Percentiles rank a stretch among this genome's conserved stretches.
These are phyloP conservation scores for Agrenia bidenticulata DNA, from an alignment of 2,888 invertebrate species.

Conservation along the genomic window DNA sequence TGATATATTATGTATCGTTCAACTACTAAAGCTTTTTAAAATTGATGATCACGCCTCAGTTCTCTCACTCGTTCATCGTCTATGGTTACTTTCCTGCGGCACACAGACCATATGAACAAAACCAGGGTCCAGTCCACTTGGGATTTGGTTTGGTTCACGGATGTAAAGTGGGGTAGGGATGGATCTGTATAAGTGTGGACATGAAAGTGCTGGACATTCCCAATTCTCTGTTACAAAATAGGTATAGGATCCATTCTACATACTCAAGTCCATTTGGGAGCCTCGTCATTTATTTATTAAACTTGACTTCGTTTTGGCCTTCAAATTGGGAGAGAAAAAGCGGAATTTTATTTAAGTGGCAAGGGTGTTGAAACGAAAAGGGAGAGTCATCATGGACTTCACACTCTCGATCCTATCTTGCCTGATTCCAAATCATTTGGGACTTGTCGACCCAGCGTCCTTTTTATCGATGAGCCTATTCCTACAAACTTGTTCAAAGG, in stretches of 20 bases:
- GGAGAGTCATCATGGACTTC: constrained; percentile 7
- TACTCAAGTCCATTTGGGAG: constrained; percentile 5
- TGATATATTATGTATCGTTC: constrained; percentile 23
- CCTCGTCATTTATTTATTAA: constrained; percentile 19
- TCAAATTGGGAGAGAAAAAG: background rate
- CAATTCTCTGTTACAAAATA: too few species aligned
- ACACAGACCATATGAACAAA: too few species aligned
- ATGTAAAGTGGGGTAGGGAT: too few species aligned
- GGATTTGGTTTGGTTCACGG: too few species aligned
- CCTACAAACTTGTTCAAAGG: too few species aligned
- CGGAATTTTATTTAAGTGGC: background rate
- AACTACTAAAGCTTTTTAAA: constrained; percentile 27
- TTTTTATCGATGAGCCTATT: background rate
- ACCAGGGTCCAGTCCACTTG: too few species aligned
- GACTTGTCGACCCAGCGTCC: background rate
- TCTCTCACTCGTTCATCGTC: background rate
- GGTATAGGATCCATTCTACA: too few species aligned
- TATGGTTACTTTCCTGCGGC: background rate
- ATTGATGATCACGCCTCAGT: constrained; percentile 31
- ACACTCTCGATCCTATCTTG: too few species aligned
- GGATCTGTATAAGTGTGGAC: too few species aligned
- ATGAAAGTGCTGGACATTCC: too few species aligned
- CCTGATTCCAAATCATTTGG: background rate
- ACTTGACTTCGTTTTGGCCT: constrained; percentile 6
- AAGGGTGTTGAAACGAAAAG: constrained; percentile 9